phyloP scores from a whole-genome alignment of 2,113 vertebrate genomes.

The Laticauda laticaudata region DNA sequence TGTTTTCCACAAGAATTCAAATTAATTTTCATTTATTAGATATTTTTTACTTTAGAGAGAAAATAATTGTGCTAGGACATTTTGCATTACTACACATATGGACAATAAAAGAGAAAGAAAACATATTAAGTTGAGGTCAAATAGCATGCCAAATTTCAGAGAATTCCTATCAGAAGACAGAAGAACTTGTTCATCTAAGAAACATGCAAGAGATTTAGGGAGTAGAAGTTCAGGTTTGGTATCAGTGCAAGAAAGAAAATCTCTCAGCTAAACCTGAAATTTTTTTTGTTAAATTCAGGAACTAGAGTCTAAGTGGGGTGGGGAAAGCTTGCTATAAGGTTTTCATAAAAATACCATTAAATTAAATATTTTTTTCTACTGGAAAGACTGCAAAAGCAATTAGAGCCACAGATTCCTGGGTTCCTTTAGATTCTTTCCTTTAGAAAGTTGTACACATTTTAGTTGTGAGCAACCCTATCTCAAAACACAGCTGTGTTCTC shows the following conservation, averaged over 20 bases:
- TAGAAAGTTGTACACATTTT: not conserved
- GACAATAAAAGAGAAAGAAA: fast-evolving
- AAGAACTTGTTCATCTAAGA: not conserved
- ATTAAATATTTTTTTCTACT: not conserved
- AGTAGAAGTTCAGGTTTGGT: not conserved
- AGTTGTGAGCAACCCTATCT: not conserved
- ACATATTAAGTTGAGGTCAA: not conserved
- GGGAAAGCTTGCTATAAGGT: not conserved
- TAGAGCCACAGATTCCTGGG: not conserved
- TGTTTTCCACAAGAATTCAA: constrained; percentile 42
- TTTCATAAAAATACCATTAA: not conserved
- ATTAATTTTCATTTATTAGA: constrained; percentile 12
- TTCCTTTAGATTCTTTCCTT: not conserved
- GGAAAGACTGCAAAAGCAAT: not conserved
- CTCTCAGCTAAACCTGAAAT: not conserved
- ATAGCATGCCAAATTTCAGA: not conserved
- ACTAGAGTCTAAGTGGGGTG: not conserved
- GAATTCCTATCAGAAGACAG: not conserved
- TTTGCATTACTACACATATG: constrained; percentile 3
- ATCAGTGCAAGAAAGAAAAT: not conserved
- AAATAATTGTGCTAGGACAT: not conserved
- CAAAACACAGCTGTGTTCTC: not conserved
- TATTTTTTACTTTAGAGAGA: not conserved
- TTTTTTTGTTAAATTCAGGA: not conserved
- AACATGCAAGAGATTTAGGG: not conserved